A percentile compares a stretch with the other conserved stretches of the same genome.
Conservation (phyloP, 2,113 vertebrate genomes). For the Seriola aureovittata region DNA sequence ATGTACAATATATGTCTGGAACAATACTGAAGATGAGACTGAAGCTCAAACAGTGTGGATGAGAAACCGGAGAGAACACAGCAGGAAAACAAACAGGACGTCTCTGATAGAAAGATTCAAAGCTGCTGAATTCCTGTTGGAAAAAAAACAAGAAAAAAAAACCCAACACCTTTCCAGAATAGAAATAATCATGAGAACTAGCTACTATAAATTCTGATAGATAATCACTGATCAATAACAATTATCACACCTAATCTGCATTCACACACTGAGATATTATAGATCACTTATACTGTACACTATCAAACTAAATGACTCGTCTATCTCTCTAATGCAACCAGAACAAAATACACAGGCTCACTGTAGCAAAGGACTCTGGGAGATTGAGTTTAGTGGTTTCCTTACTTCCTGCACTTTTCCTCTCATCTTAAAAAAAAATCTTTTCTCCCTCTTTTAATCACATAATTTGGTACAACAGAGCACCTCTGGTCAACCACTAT, state of each 20-base stretch:
- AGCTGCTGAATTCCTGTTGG: conserved; percentile 18
- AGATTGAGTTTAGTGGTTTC: conserved; percentile 75
- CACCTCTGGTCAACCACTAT: conserved; percentile 27
- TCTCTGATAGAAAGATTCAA: conserved; percentile 9
- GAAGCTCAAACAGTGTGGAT: conserved; percentile 18
- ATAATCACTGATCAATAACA: conserved; percentile 57
- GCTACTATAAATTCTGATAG: conserved; percentile 58
- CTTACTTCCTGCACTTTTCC: conserved; percentile 7
- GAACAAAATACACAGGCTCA: conserved; percentile 70
- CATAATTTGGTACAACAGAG: conserved; percentile 7
- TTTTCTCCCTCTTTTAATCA: conserved; percentile 9
- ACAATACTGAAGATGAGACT: conserved; percentile 11
- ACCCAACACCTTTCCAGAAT: neutral
- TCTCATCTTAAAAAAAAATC: neutral
- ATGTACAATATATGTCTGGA: conserved; percentile 73
- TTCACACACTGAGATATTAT: conserved; percentile 67
- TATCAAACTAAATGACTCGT: conserved; percentile 31
- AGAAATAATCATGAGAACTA: conserved; percentile 36
- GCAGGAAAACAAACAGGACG: conserved; percentile 22
- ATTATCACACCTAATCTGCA: conserved; percentile 63
- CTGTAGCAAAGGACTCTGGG: conserved; percentile 81
- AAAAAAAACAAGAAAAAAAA: neutral
- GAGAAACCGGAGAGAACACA: conserved; percentile 1
- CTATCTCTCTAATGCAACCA: conserved; percentile 44
- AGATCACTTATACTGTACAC: conserved; percentile 53